Base-by-base conservation (phyloP, 2,888 invertebrate species). In the Ophioninae sp. region DNA sequence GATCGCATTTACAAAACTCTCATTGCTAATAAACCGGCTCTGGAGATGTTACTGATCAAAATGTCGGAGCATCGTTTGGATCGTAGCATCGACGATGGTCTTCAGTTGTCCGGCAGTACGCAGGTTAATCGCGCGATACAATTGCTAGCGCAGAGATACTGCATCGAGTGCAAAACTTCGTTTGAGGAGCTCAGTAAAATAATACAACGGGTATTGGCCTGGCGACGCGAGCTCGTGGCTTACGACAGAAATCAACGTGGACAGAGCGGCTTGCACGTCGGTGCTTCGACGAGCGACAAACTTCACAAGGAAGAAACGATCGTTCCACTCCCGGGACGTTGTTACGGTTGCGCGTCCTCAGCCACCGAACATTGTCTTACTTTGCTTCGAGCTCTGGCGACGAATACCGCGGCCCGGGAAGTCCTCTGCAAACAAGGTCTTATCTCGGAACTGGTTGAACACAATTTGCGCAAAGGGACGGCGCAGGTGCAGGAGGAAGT, bases 331-430 rank as follows among this genome's bases (percentile, higher is more conserved):
- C 93, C 94, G 0, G 96, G 95, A 86, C 95, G 96, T 5, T 98
- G 97, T 92, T 98, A 97, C 92, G 97, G 97, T 0, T 98, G 97
- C 90, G 97, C 98, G 2, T 95, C 97, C 78, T 96, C 99, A 1
- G 97, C 98, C 61, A 97, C 98, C 0, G 98, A 98, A 92, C 98
- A 98, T 92, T 99, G 99, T 92, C 94, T 99, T 44, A 98, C 98
- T 0, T 93, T 99, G 65, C 94, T 99, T 72, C 95, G 98, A 61
- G 98, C 98, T 50, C 94, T 99, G 87, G 98, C 98, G 6, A 97
- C 96, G 7, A 96, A 96, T 89, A 94, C 95, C 1, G 95, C 95
- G 5, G 96, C 97, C 39, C 95, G 97, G 81, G 94, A 96, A 83
- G 95, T 96, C 0, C 94, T 98, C 2, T 97, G 97, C 89, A 95